These are phyloP conservation scores for Mesocricetus auratus DNA, from an alignment of 2,113 vertebrate species.

Conservation along the genomic window DNA sequence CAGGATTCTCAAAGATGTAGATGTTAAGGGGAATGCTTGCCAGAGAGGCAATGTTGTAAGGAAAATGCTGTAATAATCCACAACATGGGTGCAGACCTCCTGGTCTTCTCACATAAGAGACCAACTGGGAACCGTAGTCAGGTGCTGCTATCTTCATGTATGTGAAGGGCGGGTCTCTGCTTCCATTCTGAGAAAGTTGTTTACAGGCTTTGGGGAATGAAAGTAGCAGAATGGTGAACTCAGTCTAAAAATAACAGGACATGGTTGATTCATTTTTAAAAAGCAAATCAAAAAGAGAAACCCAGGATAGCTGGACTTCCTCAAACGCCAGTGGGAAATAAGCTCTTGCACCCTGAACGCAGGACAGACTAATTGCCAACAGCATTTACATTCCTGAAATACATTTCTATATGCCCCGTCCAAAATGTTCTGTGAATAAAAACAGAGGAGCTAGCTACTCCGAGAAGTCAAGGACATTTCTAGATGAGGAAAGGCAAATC, in stretches of 20 bases:
- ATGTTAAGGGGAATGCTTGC: slow-evolving; percentile 60
- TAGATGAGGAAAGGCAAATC: not conserved
- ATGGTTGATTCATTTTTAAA: not conserved
- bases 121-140: not conserved
- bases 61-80: slow-evolving; percentile 62
- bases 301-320: not conserved
- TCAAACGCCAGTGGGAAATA: not conserved
- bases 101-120: not conserved
- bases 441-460: not conserved
- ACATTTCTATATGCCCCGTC: not conserved
- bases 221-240: not conserved
- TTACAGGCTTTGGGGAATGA: slow-evolving; percentile 19
- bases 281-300: slow-evolving; percentile 18
- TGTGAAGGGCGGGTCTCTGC: slow-evolving; percentile 31
- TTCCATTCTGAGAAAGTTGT: slow-evolving; percentile 11
- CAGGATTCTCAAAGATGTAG: slow-evolving; percentile 59
- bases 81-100: too few relatives aligned
- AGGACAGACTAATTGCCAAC: not conserved
- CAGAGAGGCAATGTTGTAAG: slow-evolving; percentile 57
- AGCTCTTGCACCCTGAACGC: not conserved
- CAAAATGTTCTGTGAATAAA: not conserved
- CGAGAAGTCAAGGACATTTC: not conserved
- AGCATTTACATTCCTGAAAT: not conserved
- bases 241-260: slow-evolving; percentile 43
- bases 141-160: not conserved